phyloP scores from a whole-genome alignment of 2,113 vertebrate species.

The Sceloporus undulatus region DNA sequence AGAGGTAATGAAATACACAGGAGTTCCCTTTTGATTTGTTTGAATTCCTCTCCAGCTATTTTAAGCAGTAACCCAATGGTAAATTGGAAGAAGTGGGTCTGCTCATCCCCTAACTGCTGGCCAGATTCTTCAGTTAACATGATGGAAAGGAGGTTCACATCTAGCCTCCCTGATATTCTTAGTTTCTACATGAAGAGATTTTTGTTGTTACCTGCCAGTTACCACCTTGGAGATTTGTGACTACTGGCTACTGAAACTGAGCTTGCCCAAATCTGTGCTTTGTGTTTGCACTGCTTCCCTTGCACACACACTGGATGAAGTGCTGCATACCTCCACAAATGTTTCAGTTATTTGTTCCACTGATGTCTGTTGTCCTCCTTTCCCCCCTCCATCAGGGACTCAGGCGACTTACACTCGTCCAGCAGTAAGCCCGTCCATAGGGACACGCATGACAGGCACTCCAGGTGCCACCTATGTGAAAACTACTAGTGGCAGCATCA shows the following conservation, averaged over 20 bases:
- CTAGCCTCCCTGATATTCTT: not conserved
- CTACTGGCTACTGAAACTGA: too few species aligned
- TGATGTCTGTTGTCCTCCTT: not conserved
- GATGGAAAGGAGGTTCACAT: not conserved
- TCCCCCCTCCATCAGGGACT: conserved; percentile 74
- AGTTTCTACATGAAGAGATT: too few species aligned
- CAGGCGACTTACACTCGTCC: conserved; percentile 93
- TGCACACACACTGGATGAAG: not conserved
- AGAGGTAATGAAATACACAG: too few species aligned
- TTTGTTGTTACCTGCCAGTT: too few species aligned
- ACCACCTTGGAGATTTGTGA: too few species aligned
- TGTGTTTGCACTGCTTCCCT: too few species aligned
- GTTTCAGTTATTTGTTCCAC: not conserved
- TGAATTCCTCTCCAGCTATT: too few species aligned
- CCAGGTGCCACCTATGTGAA: conserved; percentile 94
- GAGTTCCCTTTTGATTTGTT: not conserved
- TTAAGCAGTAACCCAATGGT: not conserved
- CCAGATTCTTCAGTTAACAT: not conserved
- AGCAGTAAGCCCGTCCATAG: conserved; percentile 86
- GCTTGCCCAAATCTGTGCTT: too few species aligned
- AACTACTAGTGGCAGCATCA: conserved; percentile 98
- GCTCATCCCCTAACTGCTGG: too few species aligned
- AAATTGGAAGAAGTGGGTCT: not conserved
- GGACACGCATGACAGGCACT: conserved; percentile 88
- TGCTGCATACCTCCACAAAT: too few species aligned